phyloP scores from a whole-genome alignment of 1,140 invertebrate genomes.

The Himalopsyche phryganea region DNA sequence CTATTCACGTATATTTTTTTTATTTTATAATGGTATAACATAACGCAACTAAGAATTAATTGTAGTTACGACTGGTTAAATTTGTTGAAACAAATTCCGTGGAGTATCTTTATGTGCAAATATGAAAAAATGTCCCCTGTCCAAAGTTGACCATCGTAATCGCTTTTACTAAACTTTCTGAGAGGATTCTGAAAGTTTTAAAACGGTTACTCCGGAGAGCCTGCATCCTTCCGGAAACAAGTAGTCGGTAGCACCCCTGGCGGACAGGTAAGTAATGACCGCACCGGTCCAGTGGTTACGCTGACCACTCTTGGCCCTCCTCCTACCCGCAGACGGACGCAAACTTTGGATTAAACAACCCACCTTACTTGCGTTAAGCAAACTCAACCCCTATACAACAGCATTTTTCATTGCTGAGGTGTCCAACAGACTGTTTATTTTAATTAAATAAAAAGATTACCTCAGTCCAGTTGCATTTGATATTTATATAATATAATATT shows the following conservation, averaged over 20 bases:
- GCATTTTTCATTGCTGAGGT: too few relatives aligned
- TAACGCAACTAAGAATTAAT: too few relatives aligned
- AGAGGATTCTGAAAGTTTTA: constrained; percentile 15
- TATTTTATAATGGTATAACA: too few relatives aligned
- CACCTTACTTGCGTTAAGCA: constrained; percentile 10
- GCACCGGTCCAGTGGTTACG: constrained; percentile 20
- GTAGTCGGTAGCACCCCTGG: background rate
- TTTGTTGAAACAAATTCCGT: too few relatives aligned
- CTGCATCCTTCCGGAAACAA: constrained; percentile 10
- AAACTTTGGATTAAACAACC: constrained; percentile 32
- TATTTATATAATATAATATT: too few relatives aligned
- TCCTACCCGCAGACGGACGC: constrained; percentile 12
- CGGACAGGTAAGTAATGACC: constrained; percentile 32
- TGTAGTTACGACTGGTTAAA: too few relatives aligned
- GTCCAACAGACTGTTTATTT: background rate
- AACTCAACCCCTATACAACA: constrained; percentile 3
- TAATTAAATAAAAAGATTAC: background rate
- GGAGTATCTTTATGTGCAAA: too few relatives aligned
- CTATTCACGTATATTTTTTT: too few relatives aligned
- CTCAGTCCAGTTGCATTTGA: too few relatives aligned
- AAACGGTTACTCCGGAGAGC: constrained; percentile 1
- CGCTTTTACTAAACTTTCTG: background rate
- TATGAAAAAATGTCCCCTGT: too few relatives aligned
- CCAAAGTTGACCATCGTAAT: too few relatives aligned
- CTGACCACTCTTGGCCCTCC: constrained; percentile 17